Percentiles rank a stretch among this genome's conserved stretches.
These are phyloP conservation scores for Nannoperca australis DNA, from an alignment of 2,797 vertebrate species.

Conservation along the genomic window DNA sequence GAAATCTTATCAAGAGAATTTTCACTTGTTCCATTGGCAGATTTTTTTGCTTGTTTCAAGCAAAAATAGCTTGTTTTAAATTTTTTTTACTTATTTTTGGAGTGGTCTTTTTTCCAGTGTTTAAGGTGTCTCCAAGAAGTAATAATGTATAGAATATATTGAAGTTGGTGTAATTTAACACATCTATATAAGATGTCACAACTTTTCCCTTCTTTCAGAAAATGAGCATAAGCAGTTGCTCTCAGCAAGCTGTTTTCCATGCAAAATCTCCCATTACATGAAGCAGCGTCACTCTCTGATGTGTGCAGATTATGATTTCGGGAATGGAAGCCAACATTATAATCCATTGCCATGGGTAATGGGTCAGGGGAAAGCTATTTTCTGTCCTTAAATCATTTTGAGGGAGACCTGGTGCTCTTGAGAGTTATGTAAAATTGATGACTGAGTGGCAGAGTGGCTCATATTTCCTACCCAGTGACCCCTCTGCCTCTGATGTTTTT, in stretches of 20 bases:
- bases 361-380: conserved; percentile 72
- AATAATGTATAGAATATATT: neutral
- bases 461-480: conserved; percentile 65
- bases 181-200: conserved; percentile 1
- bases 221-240: conserved; percentile 23
- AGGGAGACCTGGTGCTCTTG: conserved; percentile 60
- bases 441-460: conserved; percentile 67
- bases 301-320: conserved; percentile 61
- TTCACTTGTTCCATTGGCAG: too few relatives aligned
- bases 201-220: neutral
- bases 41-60: too few relatives aligned
- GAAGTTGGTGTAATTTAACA: neutral
- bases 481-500: conserved; percentile 69
- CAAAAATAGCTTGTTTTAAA: too few relatives aligned
- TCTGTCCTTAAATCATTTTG: conserved; percentile 73
- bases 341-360: conserved; percentile 55
- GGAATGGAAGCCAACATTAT: conserved; percentile 54
- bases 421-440: conserved; percentile 79
- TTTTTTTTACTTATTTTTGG: too few relatives aligned
- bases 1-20: too few relatives aligned
- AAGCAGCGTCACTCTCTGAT: conserved; percentile 44
- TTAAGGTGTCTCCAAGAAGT: conserved; percentile 9
- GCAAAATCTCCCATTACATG: conserved; percentile 30
- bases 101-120: too few relatives aligned
- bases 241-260: conserved; percentile 35